Evolutionary conservation across 1,140 invertebrate species (phyloP).

Genomic region (Bombyx mandarina): DNA sequence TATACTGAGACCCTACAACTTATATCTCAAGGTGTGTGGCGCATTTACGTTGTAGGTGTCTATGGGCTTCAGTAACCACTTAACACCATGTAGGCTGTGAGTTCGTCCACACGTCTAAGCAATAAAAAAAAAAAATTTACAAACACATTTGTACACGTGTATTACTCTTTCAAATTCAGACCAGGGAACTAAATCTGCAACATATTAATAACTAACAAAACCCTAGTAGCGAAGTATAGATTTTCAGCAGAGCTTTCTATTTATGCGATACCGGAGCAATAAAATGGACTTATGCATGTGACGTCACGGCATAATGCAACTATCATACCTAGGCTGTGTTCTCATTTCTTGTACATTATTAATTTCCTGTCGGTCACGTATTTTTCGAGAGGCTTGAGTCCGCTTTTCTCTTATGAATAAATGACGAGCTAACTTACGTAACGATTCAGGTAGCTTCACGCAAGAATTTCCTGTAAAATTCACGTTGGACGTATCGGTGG

Average conservation of each 20-base stretch:
- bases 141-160: too few species aligned
- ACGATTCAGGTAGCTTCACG: constrained; percentile 37
- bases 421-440: constrained; percentile 50
- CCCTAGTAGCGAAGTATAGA: neutral
- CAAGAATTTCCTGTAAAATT: constrained; percentile 30
- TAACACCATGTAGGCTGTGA: too few species aligned
- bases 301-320: neutral
- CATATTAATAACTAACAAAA: neutral
- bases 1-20: too few species aligned
- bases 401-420: constrained; percentile 59
- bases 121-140: too few species aligned
- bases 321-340: constrained; percentile 11
- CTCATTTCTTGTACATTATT: constrained; percentile 39
- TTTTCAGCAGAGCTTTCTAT: neutral
- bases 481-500: constrained; percentile 1
- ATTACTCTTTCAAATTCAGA: neutral
- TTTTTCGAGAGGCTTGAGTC: constrained; percentile 52
- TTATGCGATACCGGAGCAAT: neutral
- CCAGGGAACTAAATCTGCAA: neutral
- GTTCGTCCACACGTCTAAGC: too few species aligned
- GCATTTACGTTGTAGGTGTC: too few species aligned
- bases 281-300: neutral
- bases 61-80: too few species aligned
- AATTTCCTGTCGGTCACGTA: constrained; percentile 51
- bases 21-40: too few species aligned